phyloP scores from a whole-genome alignment of 2,888 invertebrate genomes.

The Synergus gifuensis region DNA sequence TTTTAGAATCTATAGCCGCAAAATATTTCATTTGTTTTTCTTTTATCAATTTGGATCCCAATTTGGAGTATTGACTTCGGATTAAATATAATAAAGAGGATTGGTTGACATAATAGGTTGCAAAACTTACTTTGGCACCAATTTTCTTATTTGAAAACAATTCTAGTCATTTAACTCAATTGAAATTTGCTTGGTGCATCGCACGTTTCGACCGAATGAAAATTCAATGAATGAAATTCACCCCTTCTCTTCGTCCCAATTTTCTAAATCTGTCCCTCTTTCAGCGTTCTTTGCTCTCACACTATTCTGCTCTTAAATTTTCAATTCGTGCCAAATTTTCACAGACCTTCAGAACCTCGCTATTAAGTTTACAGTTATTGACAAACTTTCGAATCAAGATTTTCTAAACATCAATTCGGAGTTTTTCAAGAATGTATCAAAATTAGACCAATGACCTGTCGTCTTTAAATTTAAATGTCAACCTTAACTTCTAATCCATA shows the following conservation, averaged over 20 bases:
- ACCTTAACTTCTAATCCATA: neutral
- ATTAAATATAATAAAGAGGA: neutral
- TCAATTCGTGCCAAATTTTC: conserved; percentile 2
- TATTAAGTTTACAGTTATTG: neutral
- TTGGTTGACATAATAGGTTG: neutral
- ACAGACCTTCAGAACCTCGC: neutral
- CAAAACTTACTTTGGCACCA: conserved; percentile 6
- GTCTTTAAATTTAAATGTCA: neutral
- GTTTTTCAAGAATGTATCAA: neutral
- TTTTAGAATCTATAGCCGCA: neutral
- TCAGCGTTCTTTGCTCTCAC: conserved; percentile 8
- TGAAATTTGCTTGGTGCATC: neutral
- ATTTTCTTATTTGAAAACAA: conserved; percentile 7
- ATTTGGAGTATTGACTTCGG: no score
- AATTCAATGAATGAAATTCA: conserved; percentile 49
- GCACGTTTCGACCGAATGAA: conserved; percentile 34
- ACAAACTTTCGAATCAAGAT: neutral
- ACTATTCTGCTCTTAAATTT: conserved; percentile 11
- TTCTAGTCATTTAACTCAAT: neutral
- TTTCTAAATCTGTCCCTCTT: conserved; percentile 34
- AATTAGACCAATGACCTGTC: neutral
- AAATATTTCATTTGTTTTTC: no score
- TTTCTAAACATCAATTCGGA: no score
- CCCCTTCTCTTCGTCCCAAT: neutral
- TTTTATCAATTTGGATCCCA: no score